A percentile compares a stretch with the other conserved stretches of the same genome.
These are phyloP conservation scores for Drosophila koepferae DNA, from an alignment of 2,888 invertebrate genomes.

Conservation along the genomic window DNA sequence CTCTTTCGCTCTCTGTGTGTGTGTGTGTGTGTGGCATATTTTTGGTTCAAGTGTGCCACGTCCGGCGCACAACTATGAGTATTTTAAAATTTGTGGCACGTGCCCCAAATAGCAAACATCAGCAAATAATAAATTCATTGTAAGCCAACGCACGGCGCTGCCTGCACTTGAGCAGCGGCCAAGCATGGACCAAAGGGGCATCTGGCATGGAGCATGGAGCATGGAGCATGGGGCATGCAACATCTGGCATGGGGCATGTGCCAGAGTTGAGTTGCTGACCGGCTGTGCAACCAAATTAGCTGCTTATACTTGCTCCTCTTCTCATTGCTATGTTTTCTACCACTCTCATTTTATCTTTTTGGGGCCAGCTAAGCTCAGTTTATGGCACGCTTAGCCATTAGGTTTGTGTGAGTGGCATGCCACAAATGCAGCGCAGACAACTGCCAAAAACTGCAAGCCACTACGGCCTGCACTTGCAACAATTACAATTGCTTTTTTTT, in stretches of 20 bases:
- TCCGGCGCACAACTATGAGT: slow-evolving; percentile 61
- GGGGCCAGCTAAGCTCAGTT: slow-evolving; percentile 42
- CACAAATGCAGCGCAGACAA: slow-evolving; percentile 42
- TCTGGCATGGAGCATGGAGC: no score
- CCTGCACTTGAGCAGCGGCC: slow-evolving; percentile 26
- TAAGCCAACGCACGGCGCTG: slow-evolving; percentile 54
- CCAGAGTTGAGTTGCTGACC: slow-evolving; percentile 1
- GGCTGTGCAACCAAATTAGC: slow-evolving; percentile 69
- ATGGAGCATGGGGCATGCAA: no score
- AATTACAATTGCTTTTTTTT: slow-evolving; percentile 21
- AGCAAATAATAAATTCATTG: slow-evolving; percentile 82
- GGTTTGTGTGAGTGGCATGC: slow-evolving; percentile 70
- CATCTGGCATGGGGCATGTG: not conserved
- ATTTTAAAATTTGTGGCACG: slow-evolving; percentile 80
- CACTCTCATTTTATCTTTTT: not conserved
- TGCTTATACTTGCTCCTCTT: slow-evolving; percentile 13
- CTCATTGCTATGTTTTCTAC: not conserved
- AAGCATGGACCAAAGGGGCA: not conserved
- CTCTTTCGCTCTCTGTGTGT: slow-evolving; percentile 14
- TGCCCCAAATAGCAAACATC: slow-evolving; percentile 82
- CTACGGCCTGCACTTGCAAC: slow-evolving; percentile 21
- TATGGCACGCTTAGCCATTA: slow-evolving; percentile 71
- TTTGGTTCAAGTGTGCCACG: slow-evolving; percentile 66
- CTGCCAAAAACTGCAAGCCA: slow-evolving; percentile 8
- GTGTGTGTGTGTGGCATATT: slow-evolving; percentile 55